Conservation (phyloP, 2,113 vertebrate species). For the Gopherus evgoodei region DNA sequence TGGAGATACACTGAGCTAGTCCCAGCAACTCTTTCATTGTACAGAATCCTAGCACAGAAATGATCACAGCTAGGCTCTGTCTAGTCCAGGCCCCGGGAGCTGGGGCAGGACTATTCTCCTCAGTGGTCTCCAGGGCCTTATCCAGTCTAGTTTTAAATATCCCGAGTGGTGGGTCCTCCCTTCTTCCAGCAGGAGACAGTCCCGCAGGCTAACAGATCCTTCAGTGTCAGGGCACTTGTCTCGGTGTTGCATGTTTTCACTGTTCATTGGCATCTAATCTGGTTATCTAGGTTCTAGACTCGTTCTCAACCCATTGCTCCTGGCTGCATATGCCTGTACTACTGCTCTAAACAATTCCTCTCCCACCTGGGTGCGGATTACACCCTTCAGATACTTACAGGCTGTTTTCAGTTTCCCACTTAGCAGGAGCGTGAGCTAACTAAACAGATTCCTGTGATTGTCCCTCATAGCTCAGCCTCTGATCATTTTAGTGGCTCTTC, state of each 20-base stretch:
- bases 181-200: not conserved
- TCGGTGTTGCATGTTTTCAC: not conserved
- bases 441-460: no score
- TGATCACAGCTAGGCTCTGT: not conserved
- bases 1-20: not conserved
- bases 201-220: not conserved
- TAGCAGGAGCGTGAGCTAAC: constrained; percentile 23
- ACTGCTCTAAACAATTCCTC: not conserved
- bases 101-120: not conserved
- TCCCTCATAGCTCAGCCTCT: no score
- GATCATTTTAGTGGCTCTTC: no score
- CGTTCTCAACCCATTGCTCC: not conserved
- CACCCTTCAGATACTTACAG: not conserved
- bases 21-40: not conserved
- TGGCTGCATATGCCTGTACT: not conserved
- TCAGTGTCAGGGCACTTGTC: not conserved
- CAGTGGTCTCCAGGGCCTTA: not conserved
- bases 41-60: not conserved
- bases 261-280: not conserved
- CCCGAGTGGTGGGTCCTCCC: not conserved
- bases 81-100: not conserved
- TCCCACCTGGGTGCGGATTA: not conserved
- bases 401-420: not conserved
- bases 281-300: not conserved
- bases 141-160: not conserved